A percentile compares a stretch with the other conserved stretches of the same genome.
phyloP scores from a whole-genome alignment of 1,140 invertebrate species.

The Acromyrmex charruanus region DNA sequence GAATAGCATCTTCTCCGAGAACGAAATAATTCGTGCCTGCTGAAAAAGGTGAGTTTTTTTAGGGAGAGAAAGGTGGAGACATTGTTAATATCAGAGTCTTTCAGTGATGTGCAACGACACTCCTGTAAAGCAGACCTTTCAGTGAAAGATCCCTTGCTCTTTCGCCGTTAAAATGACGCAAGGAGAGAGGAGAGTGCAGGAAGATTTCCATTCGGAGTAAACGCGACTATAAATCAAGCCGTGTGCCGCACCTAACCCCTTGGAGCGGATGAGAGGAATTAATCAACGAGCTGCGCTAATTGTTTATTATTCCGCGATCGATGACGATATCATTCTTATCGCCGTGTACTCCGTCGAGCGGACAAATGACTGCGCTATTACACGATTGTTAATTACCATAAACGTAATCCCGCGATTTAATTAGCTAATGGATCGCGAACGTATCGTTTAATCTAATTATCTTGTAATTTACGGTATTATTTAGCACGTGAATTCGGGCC shows the following conservation, averaged over 20 bases:
- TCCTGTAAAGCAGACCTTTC: conserved; percentile 72
- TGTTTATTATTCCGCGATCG: conserved; percentile 58
- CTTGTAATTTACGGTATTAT: conserved; percentile 54
- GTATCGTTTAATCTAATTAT: conserved; percentile 64
- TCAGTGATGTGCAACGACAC: conserved; percentile 54
- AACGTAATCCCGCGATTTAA: conserved; percentile 55
- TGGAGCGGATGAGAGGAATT: conserved; percentile 61
- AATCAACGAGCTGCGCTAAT: conserved; percentile 65
- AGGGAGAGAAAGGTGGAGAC: conserved; percentile 20
- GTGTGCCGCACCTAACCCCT: conserved; percentile 42
- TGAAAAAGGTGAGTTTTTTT: conserved; percentile 4
- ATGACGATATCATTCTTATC: conserved; percentile 47
- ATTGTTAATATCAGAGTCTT: conserved; percentile 68
- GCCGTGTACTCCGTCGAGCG: not conserved
- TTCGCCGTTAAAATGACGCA: conserved; percentile 63
- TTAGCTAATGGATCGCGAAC: conserved; percentile 58
- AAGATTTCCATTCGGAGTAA: conserved; percentile 73
- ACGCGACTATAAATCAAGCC: conserved; percentile 72
- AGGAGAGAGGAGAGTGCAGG: not conserved
- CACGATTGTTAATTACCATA: conserved; percentile 54
- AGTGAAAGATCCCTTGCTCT: conserved; percentile 70
- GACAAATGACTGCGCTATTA: conserved; percentile 35
- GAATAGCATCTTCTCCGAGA: not conserved
- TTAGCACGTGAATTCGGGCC: conserved; percentile 18
- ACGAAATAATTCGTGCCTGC: conserved; percentile 19